Conservation (phyloP, 2,797 vertebrate genomes). For the Sebastes kiyomatsui region DNA sequence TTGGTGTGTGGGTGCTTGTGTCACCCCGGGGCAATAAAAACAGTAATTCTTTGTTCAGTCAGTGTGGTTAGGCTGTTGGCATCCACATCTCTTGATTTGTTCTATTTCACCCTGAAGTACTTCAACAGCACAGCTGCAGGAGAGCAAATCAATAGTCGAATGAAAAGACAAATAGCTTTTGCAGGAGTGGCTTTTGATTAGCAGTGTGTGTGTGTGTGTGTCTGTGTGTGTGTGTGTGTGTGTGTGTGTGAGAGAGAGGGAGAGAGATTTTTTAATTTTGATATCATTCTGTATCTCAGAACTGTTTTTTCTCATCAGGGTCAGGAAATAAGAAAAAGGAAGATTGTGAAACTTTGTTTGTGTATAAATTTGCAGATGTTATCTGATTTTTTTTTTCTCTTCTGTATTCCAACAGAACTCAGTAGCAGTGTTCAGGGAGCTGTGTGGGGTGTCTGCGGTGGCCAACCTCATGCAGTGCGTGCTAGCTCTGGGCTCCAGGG, state of each 20-base stretch:
- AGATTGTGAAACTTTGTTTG: neutral
- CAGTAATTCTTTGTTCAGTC: constrained; percentile 35
- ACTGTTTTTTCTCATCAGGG: neutral
- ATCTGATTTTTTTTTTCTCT: neutral
- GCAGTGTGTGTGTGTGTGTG: constrained; percentile 1
- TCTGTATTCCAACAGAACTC: constrained; percentile 81
- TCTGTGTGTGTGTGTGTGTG: neutral
- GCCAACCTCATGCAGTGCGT: constrained; percentile 97
- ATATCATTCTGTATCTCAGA: neutral
- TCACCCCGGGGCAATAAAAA: constrained; percentile 15
- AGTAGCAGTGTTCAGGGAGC: constrained; percentile 91
- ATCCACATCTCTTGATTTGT: constrained; percentile 24
- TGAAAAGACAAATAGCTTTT: constrained; percentile 29
- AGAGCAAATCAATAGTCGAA: constrained; percentile 24
- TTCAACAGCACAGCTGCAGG: constrained; percentile 1
- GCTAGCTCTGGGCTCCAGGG: constrained; percentile 88
- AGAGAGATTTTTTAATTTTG: neutral
- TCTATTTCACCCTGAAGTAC: constrained; percentile 7
- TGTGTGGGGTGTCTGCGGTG: constrained; percentile 93
- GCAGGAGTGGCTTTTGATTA: constrained; percentile 27
- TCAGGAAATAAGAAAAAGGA: neutral
- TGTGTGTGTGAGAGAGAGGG: neutral
- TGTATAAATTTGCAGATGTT: neutral
- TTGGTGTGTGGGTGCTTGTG: constrained; percentile 13
- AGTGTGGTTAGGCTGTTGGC: constrained; percentile 15